Evolutionary conservation across 2,797 vertebrate species (phyloP).

Genomic region (Sternotherus odoratus): DNA sequence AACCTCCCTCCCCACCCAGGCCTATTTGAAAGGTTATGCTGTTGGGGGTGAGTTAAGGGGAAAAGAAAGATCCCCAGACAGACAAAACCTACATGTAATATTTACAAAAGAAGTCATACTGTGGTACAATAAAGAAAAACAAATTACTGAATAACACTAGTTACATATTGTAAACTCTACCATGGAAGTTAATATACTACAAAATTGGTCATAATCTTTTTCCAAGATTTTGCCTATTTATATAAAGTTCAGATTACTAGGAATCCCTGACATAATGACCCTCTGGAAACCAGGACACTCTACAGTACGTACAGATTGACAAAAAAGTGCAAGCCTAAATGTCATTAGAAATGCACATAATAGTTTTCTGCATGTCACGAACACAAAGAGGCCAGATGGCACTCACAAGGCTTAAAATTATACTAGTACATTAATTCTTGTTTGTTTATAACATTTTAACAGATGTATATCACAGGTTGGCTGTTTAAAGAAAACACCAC

Average conservation of each 20-base stretch:
- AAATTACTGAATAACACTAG: conserved; percentile 7
- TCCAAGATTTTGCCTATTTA: neutral
- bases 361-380: neutral
- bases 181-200: neutral
- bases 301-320: neutral
- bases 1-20: neutral
- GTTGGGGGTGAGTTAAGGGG: neutral
- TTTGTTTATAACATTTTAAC: neutral
- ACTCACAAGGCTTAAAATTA: neutral
- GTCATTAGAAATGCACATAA: neutral
- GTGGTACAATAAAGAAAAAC: neutral
- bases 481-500: neutral
- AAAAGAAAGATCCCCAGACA: neutral
- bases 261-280: neutral
- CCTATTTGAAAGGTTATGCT: neutral
- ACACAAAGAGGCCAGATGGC: neutral
- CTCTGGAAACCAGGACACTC: neutral
- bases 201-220: neutral
- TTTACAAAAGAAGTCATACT: neutral
- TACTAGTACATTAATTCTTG: neutral
- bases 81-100: conserved; percentile 8
- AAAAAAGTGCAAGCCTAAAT: neutral
- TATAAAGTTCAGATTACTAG: neutral
- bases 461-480: neutral
- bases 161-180: neutral